Conservation (phyloP, 2,888 invertebrate species). For the Meteorus cinctellus region DNA sequence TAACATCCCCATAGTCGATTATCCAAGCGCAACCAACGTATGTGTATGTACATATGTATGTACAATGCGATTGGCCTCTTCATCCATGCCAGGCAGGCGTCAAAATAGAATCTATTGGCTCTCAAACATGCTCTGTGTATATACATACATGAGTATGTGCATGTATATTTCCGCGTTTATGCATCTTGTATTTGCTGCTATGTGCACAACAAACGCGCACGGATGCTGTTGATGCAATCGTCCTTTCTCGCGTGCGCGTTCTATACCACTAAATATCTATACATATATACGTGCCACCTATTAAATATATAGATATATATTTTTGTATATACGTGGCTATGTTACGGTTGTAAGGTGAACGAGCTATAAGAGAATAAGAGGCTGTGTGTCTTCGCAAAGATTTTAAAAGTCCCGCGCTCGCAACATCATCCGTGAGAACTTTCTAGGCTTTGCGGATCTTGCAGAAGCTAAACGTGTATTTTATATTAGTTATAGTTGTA, state of each 20-base stretch:
- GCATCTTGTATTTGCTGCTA: constrained; percentile 31
- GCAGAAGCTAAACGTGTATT: constrained; percentile 16
- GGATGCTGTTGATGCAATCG: constrained; percentile 37
- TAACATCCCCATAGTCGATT: constrained; percentile 24
- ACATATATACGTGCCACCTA: not conserved
- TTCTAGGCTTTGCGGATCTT: constrained; percentile 37
- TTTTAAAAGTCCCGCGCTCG: constrained; percentile 38
- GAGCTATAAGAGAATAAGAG: constrained; percentile 25
- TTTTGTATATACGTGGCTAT: not conserved
- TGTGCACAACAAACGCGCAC: constrained; percentile 16
- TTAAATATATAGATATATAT: not conserved
- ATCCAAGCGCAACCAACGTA: constrained; percentile 28
- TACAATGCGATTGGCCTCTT: constrained; percentile 37
- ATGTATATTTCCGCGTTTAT: constrained; percentile 36
- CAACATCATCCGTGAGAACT: constrained; percentile 46
- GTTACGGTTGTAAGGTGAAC: constrained; percentile 16
- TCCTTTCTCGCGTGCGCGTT: constrained; percentile 35
- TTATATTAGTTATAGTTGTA: not conserved
- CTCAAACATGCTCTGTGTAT: constrained; percentile 37
- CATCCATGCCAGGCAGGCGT: constrained; percentile 44
- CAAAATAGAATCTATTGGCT: constrained; percentile 47
- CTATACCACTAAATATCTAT: not conserved
- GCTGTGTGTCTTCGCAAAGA: constrained; percentile 34
- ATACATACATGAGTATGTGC: constrained; percentile 1
- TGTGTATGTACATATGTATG: not conserved